These are phyloP conservation scores for Amphiprion percula DNA, from an alignment of 2,113 vertebrate genomes.

Conservation along the genomic window DNA sequence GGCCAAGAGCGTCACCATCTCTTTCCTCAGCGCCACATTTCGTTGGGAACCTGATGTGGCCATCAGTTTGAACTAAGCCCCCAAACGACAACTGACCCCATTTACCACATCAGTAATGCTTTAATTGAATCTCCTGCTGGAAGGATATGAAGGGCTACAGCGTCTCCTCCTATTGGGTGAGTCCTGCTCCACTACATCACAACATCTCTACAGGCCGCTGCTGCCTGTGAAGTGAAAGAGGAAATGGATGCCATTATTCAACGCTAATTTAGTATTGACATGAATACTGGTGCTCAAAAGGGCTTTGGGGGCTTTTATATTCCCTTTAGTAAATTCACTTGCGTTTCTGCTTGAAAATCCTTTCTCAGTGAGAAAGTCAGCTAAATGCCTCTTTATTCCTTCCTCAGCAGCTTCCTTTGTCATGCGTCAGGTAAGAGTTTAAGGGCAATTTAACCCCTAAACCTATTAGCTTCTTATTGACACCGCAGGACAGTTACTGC, in stretches of 20 bases:
- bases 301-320: background rate
- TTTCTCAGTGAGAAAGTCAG: background rate
- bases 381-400: slow-evolving; percentile 25
- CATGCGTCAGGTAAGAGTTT: slow-evolving; percentile 46
- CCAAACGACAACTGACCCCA: background rate
- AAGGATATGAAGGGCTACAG: slow-evolving; percentile 46
- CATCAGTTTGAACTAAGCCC: background rate
- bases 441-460: slow-evolving; percentile 27
- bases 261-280: slow-evolving; percentile 69
- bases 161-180: slow-evolving; percentile 25
- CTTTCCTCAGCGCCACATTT: background rate
- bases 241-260: slow-evolving; percentile 68
- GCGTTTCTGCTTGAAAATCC: slow-evolving; percentile 42
- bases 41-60: background rate
- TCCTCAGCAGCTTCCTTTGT: slow-evolving; percentile 56
- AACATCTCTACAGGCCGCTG: slow-evolving; percentile 55
- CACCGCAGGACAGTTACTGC: background rate
- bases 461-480: background rate
- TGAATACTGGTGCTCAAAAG: slow-evolving; percentile 45
- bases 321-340: slow-evolving; percentile 47
- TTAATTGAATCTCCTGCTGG: slow-evolving; percentile 53
- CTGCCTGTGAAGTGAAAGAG: slow-evolving; percentile 51
- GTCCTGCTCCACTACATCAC: slow-evolving; percentile 44
- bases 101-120: slow-evolving; percentile 14
- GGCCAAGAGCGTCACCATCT: background rate